Evolutionary conservation across 2,113 vertebrate species (phyloP).

Genomic region (Poicephalus meyeri): DNA sequence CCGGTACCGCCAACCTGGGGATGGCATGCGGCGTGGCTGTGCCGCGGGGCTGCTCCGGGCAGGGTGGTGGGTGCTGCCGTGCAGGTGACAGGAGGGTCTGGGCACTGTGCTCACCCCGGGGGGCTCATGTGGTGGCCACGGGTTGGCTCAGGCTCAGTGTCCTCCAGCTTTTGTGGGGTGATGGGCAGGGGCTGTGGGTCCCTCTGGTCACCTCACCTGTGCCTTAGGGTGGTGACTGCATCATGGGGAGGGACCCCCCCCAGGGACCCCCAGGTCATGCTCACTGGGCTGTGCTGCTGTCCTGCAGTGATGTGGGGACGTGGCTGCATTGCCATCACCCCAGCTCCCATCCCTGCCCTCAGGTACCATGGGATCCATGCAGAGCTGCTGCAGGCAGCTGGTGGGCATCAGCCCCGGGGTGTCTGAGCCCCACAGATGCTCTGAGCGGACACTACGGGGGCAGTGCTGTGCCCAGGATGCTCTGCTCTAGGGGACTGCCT

Average conservation of each 20-base stretch:
- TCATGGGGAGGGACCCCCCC: background rate
- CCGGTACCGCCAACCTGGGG: background rate
- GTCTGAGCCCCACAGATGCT: background rate
- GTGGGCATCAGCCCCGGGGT: background rate
- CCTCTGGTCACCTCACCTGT: background rate
- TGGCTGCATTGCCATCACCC: background rate
- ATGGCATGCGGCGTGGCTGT: rapidly evolving
- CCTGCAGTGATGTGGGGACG: background rate
- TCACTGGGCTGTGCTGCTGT: background rate
- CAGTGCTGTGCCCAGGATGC: background rate
- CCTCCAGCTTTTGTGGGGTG: background rate
- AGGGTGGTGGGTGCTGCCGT: background rate
- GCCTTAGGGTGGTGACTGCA: background rate
- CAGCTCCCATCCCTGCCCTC: too few relatives aligned
- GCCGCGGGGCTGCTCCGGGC: background rate
- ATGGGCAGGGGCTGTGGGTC: too few relatives aligned
- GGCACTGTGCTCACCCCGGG: background rate
- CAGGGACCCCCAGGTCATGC: background rate
- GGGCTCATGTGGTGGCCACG: rapidly evolving
- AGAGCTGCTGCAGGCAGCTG: background rate
- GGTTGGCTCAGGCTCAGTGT: background rate
- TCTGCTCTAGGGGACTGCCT: background rate
- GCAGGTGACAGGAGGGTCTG: background rate
- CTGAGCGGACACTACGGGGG: background rate
- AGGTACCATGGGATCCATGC: background rate